Conservation (phyloP, 2,797 vertebrate species). For the Naso thynnoides region DNA sequence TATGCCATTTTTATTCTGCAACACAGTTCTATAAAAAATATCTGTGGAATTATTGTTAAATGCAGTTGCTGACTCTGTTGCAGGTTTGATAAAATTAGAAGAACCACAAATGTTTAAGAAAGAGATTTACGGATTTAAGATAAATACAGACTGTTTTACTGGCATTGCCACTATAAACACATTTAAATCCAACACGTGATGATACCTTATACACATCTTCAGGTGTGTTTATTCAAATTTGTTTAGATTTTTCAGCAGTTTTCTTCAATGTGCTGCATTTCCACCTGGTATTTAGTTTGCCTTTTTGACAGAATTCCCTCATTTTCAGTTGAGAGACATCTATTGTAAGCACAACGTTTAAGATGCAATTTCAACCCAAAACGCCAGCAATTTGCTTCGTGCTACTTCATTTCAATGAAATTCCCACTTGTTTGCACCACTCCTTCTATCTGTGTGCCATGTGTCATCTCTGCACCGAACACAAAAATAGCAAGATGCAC, state of each 20-base stretch:
- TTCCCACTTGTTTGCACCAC: slow-evolving; percentile 16
- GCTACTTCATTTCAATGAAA: slow-evolving; percentile 30
- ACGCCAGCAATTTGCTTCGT: slow-evolving; percentile 10
- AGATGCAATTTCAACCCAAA: slow-evolving; percentile 16
- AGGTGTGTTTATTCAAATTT: neutral
- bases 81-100: slow-evolving; percentile 4
- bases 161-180: neutral
- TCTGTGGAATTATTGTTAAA: neutral
- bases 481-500: neutral
- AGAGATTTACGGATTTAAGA: neutral
- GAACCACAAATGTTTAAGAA: neutral
- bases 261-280: slow-evolving; percentile 1
- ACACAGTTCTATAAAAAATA: slow-evolving; percentile 1
- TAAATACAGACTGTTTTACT: neutral
- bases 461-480: neutral
- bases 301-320: neutral
- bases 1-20: slow-evolving; percentile 16
- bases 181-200: neutral
- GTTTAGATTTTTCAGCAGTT: neutral
- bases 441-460: neutral
- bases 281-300: neutral
- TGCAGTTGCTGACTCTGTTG: slow-evolving; percentile 3
- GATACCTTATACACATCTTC: neutral
- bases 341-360: neutral
- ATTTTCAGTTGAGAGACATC: slow-evolving; percentile 1